Evolutionary conservation across 2,797 vertebrate species (phyloP), one percentile per base, ranked within the genome.

Genomic region (Arnoldichthys spilopterus): DNA sequence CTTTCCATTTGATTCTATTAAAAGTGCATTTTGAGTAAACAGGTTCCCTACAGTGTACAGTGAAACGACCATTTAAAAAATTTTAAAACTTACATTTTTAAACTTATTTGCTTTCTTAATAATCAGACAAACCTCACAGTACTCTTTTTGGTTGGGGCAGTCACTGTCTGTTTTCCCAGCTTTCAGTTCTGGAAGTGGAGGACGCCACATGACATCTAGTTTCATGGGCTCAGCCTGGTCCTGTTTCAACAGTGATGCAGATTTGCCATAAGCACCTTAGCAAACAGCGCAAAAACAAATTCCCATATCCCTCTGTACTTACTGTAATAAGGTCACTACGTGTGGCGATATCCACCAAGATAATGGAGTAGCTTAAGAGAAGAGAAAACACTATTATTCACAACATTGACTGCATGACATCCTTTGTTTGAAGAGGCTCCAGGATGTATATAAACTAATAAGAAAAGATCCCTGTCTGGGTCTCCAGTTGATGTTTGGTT

Each of bases 331-430:
- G 89, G 82, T 93, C 88, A 84, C 86, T 90, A 62, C 92, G 88
- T 83, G 92, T 93, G 16, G 93, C 92, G 78, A 94, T 94, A 88
- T 94, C 92, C 75, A 93, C 88, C 72, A 95, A 85, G 84, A 94
- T 91, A 85, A 95, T 88, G 69, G 92, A 92, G 85, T 91, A 95
- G 84, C 94, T 95, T 85, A 64, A 81, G 80, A 81, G 54, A 74
- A 67, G 32, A 69, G 13, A 78, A 76, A 0, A 62, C 26, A 82
- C 47, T 66, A n/a, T 72, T 28, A 40, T 75, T 70, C 7, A 61
- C 7, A 26, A 26, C 49, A 37, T 18, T 22, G 4, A 24, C 49
- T 56, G 28, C 22, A 47, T 30, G 26, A 40, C 28, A 72, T 0
- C 2, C 53, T 58, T 68, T 72, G 22, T 79, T 75, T 72, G 45